Conservation (phyloP, 2,797 vertebrate genomes). For the Garrulus glandarius region DNA sequence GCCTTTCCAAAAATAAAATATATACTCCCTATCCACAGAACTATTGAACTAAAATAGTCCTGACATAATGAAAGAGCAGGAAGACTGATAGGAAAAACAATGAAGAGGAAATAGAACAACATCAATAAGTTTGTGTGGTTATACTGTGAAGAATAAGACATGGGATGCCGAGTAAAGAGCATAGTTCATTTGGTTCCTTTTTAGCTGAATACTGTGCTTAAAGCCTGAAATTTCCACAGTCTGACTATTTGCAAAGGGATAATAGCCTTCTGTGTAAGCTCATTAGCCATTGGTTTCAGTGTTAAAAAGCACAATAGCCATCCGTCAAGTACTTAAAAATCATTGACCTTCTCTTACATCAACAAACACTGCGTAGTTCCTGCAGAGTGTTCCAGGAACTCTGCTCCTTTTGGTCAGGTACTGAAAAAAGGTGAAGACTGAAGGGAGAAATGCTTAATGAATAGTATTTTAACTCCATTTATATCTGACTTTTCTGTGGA, state of each 20-base stretch:
- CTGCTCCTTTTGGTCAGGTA: constrained; percentile 30
- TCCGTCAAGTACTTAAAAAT: constrained; percentile 45
- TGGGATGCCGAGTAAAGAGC: background rate
- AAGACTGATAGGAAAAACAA: constrained; percentile 57
- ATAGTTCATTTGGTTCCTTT: background rate
- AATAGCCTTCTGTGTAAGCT: constrained; percentile 24
- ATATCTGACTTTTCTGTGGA: constrained; percentile 21
- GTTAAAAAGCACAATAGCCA: constrained; percentile 22
- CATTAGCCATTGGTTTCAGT: constrained; percentile 3
- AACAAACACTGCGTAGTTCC: background rate
- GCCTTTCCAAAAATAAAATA: constrained; percentile 7
- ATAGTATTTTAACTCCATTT: constrained; percentile 30
- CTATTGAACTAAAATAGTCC: constrained; percentile 25
- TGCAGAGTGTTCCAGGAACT: constrained; percentile 46
- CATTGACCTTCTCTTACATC: constrained; percentile 40
- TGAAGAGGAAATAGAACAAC: constrained; percentile 41
- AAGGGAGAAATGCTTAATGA: constrained; percentile 25
- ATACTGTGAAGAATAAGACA: background rate
- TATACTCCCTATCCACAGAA: background rate
- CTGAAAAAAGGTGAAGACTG: constrained; percentile 29
- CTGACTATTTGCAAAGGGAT: constrained; percentile 9
- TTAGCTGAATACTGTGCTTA: background rate
- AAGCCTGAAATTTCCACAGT: constrained; percentile 15
- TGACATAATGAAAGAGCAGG: constrained; percentile 42
- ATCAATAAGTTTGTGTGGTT: constrained; percentile 20